These are phyloP conservation scores for Anseranas semipalmata DNA, from an alignment of 2,113 vertebrate species.

Conservation along the genomic window DNA sequence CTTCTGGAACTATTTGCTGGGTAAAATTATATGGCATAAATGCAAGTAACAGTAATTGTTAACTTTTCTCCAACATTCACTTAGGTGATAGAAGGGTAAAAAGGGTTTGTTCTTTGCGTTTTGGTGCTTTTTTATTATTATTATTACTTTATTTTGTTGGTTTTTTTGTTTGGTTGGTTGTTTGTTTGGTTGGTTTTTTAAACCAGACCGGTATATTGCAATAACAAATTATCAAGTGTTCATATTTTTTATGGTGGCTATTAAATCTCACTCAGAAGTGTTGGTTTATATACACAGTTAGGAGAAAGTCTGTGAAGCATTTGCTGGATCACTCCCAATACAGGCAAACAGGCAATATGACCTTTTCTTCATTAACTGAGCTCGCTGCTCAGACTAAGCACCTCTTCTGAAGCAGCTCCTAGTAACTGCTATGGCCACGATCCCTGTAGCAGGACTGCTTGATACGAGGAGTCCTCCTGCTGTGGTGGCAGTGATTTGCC, in stretches of 20 bases:
- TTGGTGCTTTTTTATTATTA: too few species aligned
- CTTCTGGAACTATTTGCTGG: background rate
- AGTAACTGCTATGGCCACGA: background rate
- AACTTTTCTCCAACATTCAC: background rate
- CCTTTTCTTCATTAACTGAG: background rate
- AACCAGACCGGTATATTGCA: background rate
- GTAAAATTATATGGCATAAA: background rate
- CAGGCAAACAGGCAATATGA: background rate
- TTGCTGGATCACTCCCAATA: background rate
- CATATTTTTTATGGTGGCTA: background rate
- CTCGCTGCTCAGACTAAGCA: background rate
- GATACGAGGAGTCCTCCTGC: background rate
- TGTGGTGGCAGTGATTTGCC: background rate
- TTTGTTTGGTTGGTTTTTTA: background rate
- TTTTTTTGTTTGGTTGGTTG: background rate
- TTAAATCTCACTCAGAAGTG: background rate
- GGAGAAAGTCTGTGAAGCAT: background rate
- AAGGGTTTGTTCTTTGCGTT: background rate
- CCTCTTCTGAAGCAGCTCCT: background rate
- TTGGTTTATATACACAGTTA: background rate
- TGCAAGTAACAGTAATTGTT: background rate
- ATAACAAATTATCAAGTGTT: background rate
- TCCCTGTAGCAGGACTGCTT: background rate
- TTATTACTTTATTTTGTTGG: too few species aligned
- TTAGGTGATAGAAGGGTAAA: background rate